phyloP scores from a whole-genome alignment of 2,888 invertebrate genomes.

The Stegophylla sp. region DNA sequence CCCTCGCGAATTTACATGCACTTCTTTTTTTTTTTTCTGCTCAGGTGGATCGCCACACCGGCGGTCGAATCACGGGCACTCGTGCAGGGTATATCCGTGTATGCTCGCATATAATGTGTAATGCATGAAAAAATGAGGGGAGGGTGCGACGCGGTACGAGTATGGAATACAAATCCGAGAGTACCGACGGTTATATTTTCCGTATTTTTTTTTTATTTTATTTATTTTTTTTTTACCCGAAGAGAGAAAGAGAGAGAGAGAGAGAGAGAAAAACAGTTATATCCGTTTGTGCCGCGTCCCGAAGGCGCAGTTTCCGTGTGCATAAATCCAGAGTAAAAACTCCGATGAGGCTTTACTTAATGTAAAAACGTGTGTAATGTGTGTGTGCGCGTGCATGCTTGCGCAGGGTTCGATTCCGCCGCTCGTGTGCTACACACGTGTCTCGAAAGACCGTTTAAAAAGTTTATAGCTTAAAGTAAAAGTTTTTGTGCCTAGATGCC shows the following conservation, averaged over 20 bases:
- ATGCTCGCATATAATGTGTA: constrained; percentile 17
- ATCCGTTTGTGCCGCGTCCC: constrained; percentile 38
- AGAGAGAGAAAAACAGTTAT: no score
- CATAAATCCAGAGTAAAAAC: constrained; percentile 14
- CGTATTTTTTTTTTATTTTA: background rate
- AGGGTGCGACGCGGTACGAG: background rate
- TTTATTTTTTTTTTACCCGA: constrained; percentile 13
- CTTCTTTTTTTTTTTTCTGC: constrained; percentile 13
- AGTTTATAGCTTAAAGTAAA: constrained; percentile 7
- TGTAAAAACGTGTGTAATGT: background rate
- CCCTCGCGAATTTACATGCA: constrained; percentile 24
- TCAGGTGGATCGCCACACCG: background rate
- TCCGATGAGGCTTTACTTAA: background rate
- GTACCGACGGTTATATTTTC: background rate
- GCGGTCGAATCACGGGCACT: background rate
- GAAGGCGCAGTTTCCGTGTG: constrained; percentile 22
- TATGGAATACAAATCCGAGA: constrained; percentile 50
- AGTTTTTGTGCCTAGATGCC: background rate
- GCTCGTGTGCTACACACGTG: no score
- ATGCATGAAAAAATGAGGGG: background rate
- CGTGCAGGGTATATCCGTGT: background rate
- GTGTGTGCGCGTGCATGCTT: background rate
- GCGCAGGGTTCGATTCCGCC: no score
- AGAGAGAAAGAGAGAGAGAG: constrained; percentile 21
- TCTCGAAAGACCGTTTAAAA: constrained; percentile 24